These are phyloP conservation scores for Oncorhynchus clarkii DNA, from an alignment of 2,113 vertebrate species.

Conservation along the genomic window DNA sequence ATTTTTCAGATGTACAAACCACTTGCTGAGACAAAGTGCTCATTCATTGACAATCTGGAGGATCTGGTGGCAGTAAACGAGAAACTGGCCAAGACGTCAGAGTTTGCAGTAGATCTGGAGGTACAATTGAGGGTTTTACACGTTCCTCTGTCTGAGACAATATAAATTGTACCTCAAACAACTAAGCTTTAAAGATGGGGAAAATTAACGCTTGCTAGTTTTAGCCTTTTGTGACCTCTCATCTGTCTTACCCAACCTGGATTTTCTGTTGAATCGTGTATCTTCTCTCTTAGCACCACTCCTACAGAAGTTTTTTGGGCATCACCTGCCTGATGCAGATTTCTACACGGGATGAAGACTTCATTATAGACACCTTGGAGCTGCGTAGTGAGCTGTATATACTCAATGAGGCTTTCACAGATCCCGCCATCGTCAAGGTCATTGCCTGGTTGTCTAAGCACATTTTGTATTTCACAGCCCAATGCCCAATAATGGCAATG, in stretches of 20 bases:
- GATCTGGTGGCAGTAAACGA: slow-evolving; percentile 87
- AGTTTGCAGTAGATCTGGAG: slow-evolving; percentile 95
- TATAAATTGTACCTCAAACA: neutral
- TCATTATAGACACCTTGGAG: slow-evolving; percentile 87
- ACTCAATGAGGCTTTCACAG: slow-evolving; percentile 92
- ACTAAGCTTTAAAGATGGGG: neutral
- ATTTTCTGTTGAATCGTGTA: neutral
- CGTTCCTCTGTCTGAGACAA: neutral
- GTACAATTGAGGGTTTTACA: slow-evolving; percentile 57
- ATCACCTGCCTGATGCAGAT: slow-evolving; percentile 95
- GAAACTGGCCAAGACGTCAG: slow-evolving; percentile 80
- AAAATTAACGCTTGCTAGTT: neutral
- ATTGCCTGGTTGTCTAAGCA: slow-evolving; percentile 32
- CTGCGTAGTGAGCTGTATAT: slow-evolving; percentile 89
- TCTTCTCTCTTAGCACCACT: slow-evolving; percentile 83
- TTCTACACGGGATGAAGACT: slow-evolving; percentile 91
- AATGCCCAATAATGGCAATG: too few relatives aligned
- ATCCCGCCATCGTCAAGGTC: slow-evolving; percentile 91
- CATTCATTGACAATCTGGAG: slow-evolving; percentile 82
- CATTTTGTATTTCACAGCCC: neutral
- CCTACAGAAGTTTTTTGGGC: slow-evolving; percentile 93
- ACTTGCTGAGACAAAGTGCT: slow-evolving; percentile 78
- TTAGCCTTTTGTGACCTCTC: neutral
- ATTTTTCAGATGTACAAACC: slow-evolving; percentile 79
- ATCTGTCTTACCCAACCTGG: neutral